Evolutionary conservation across 2,797 vertebrate genomes (phyloP).

Genomic region (Podarcis lilfordi): DNA sequence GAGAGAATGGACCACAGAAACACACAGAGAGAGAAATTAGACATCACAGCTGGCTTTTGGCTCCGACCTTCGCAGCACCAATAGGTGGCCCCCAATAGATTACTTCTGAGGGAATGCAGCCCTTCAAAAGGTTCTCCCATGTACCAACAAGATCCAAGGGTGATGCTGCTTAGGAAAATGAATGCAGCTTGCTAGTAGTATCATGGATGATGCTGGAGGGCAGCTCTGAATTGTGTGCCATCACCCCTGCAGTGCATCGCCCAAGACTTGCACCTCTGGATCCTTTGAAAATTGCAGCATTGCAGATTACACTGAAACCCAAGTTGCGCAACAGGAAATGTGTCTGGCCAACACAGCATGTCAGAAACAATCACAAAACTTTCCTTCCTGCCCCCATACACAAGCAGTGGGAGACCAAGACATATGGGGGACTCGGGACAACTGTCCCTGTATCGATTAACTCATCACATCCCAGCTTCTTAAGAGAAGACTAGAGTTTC

Average conservation of each 20-base stretch:
- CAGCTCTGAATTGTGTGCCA: neutral
- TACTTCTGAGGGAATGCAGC: no score
- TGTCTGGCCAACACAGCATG: neutral
- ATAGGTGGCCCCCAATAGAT: no score
- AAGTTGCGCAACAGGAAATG: neutral
- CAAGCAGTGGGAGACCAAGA: neutral
- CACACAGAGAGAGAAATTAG: no score
- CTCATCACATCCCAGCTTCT: slow-evolving; percentile 39
- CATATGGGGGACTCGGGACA: neutral
- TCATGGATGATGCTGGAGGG: neutral
- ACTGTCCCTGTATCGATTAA: slow-evolving; percentile 25
- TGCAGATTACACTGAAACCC: neutral
- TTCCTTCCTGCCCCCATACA: no score
- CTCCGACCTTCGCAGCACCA: no score
- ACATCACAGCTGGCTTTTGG: no score
- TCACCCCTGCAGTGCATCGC: neutral
- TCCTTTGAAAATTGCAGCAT: neutral
- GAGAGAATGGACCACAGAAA: no score
- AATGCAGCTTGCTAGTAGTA: neutral
- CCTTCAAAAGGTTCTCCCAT: neutral
- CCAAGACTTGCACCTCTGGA: neutral
- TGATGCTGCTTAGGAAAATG: neutral
- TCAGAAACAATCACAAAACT: no score
- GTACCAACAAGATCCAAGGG: neutral
- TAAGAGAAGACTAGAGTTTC: slow-evolving; percentile 63